These are phyloP conservation scores for Premnoplex brunnescens DNA, from an alignment of 2,797 vertebrate species.

Conservation along the genomic window DNA sequence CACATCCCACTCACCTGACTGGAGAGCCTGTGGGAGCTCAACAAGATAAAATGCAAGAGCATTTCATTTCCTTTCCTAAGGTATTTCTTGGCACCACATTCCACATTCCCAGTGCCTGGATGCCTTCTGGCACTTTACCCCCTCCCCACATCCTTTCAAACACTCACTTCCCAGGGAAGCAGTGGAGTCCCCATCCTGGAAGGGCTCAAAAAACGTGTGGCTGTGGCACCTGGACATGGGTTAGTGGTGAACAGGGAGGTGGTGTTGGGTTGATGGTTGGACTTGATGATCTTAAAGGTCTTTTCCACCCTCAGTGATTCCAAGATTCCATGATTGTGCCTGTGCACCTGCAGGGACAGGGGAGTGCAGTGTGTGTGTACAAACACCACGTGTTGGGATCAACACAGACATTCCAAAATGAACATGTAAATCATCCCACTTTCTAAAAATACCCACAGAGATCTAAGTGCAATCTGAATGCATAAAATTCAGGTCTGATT, in stretches of 20 bases:
- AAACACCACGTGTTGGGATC: neutral
- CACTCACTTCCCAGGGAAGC: neutral
- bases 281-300: neutral
- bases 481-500: neutral
- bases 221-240: neutral
- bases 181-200: no score
- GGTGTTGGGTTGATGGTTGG: fast-evolving
- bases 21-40: neutral
- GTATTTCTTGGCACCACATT: neutral
- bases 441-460: neutral
- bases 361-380: neutral
- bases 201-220: fast-evolving
- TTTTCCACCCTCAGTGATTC: neutral
- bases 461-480: neutral
- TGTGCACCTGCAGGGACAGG: neutral
- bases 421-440: neutral
- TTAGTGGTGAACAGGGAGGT: neutral
- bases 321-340: no score
- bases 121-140: neutral
- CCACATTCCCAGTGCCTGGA: neutral
- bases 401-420: neutral
- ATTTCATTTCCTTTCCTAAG: neutral
- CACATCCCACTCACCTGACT: neutral
- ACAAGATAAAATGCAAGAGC: neutral
- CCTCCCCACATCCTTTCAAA: fast-evolving